A percentile compares a stretch with the other conserved stretches of the same genome.
phyloP scores from a whole-genome alignment of 2,113 vertebrate species.

The Perca schrenkii region DNA sequence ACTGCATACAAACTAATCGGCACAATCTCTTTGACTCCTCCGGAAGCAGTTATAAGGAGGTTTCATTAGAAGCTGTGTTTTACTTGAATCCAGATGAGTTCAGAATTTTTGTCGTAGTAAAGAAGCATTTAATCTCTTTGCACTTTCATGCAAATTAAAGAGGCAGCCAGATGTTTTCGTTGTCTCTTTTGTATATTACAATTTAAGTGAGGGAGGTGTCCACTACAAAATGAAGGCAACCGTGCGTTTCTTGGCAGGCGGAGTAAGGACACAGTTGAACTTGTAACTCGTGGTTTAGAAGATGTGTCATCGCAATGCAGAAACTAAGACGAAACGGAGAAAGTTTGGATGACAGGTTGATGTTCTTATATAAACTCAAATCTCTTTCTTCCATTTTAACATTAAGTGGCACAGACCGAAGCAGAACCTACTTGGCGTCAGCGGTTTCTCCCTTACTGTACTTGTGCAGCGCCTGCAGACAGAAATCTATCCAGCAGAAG shows the following conservation, averaged over 20 bases:
- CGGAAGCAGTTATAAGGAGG: neutral
- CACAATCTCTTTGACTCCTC: neutral
- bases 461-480: constrained; percentile 4
- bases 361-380: neutral
- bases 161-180: neutral
- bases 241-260: neutral
- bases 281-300: neutral
- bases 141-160: neutral
- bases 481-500: neutral
- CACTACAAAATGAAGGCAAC: neutral
- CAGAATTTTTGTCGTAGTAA: neutral
- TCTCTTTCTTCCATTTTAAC: neutral
- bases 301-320: neutral
- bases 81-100: neutral
- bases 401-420: neutral
- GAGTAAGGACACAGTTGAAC: neutral
- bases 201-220: neutral
- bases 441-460: neutral
- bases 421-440: neutral
- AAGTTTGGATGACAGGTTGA: neutral
- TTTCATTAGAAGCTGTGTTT: neutral
- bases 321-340: neutral
- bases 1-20: neutral
- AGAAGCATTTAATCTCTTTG: neutral
- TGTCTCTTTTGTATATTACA: neutral